These are phyloP conservation scores for Polypedilum vanderplanki DNA, from an alignment of 1,140 invertebrate species.

Conservation along the genomic window DNA sequence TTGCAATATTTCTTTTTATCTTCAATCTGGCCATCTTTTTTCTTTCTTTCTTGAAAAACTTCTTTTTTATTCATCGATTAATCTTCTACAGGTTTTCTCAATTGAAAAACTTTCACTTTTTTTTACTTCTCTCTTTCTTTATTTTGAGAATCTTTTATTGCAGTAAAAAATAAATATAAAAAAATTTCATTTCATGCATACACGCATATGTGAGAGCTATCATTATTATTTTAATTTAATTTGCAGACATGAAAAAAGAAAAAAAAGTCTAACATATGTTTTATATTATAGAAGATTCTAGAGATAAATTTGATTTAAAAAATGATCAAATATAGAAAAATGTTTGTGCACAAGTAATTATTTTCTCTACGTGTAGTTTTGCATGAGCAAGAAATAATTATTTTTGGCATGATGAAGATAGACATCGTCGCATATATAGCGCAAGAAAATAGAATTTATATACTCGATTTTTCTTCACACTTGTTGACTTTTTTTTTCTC, in stretches of 20 bases:
- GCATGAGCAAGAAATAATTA: not conserved
- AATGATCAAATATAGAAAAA: not conserved
- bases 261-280: too few species aligned
- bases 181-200: too few species aligned
- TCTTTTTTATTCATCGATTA: not conserved
- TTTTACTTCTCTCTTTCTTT: not conserved
- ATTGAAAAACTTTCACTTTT: conserved; percentile 14
- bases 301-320: not conserved
- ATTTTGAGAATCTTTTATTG: not conserved
- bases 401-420: not conserved
- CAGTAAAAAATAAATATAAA: too few species aligned
- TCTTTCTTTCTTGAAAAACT: not conserved
- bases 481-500: conserved; percentile 7
- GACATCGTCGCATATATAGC: not conserved
- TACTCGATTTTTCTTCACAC: not conserved
- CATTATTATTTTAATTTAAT: too few species aligned
- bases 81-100: conserved; percentile 12
- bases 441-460: not conserved
- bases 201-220: too few species aligned
- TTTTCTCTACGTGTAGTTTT: conserved; percentile 1
- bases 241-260: too few species aligned
- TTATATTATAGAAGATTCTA: too few species aligned
- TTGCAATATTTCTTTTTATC: not conserved
- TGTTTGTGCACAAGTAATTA: not conserved
- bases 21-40: not conserved